A percentile compares a stretch with the other conserved stretches of the same genome.
Evolutionary conservation across 2,888 invertebrate genomes (phyloP).

Genomic region (Drosophila affinis): DNA sequence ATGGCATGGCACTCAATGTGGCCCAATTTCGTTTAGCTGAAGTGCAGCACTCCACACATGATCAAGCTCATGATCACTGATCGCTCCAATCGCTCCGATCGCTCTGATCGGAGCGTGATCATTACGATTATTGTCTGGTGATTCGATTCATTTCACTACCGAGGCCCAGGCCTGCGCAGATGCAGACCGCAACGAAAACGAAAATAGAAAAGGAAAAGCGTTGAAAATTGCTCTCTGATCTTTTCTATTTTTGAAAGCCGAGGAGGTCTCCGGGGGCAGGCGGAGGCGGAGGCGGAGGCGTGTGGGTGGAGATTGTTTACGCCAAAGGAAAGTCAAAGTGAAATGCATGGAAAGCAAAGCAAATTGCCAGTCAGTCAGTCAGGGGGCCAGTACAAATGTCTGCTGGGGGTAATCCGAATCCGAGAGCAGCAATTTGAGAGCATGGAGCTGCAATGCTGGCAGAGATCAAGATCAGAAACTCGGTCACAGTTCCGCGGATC

Average conservation of each 20-base stretch:
- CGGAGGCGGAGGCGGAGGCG: slow-evolving; percentile 32
- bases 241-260: slow-evolving; percentile 55
- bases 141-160: slow-evolving; percentile 61
- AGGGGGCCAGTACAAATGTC: slow-evolving; percentile 45
- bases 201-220: slow-evolving; percentile 75
- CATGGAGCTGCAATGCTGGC: slow-evolving; percentile 36
- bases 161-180: slow-evolving; percentile 2
- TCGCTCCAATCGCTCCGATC: not conserved
- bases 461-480: slow-evolving; percentile 72
- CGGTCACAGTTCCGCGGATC: slow-evolving; percentile 66
- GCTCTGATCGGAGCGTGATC: slow-evolving; percentile 12
- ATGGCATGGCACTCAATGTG: slow-evolving; percentile 61
- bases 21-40: slow-evolving; percentile 71
- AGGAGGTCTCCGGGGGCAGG: slow-evolving; percentile 46
- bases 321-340: slow-evolving; percentile 73
- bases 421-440: slow-evolving; percentile 54
- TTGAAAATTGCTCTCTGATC: slow-evolving; percentile 73
- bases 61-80: slow-evolving; percentile 25
- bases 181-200: slow-evolving; percentile 26
- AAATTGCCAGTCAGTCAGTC: slow-evolving; percentile 57
- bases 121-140: slow-evolving; percentile 49
- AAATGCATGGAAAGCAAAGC: slow-evolving; percentile 75
- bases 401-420: slow-evolving; percentile 49
- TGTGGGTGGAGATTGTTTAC: slow-evolving; percentile 71
- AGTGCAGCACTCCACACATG: slow-evolving; percentile 64